Percentiles rank a stretch among this genome's conserved stretches.
phyloP scores from a whole-genome alignment of 2,888 invertebrate genomes.

The Geotrupes spiniger region DNA sequence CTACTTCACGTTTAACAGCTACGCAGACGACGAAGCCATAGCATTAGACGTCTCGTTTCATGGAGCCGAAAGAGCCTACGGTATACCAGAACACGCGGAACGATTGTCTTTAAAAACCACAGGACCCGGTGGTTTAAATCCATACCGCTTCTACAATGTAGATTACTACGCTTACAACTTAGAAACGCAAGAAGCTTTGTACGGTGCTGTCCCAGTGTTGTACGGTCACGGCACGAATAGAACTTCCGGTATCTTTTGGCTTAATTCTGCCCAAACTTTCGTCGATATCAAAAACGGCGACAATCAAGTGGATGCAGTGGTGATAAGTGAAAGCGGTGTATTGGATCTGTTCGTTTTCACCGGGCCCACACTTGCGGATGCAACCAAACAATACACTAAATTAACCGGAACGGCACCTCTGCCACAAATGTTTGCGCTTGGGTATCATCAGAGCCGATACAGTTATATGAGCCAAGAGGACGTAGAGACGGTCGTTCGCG shows the following conservation, averaged over 20 bases:
- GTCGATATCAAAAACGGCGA: constrained; percentile 41
- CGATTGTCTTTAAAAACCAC: constrained; percentile 78
- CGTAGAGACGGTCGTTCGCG: constrained; percentile 74
- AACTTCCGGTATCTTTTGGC: constrained; percentile 22
- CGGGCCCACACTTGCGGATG: constrained; percentile 80
- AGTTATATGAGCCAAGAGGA: constrained; percentile 96
- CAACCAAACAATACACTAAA: constrained; percentile 78
- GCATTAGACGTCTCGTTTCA: constrained; percentile 89
- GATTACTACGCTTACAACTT: constrained; percentile 97
- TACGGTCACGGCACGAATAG: constrained; percentile 61
- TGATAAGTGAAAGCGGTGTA: constrained; percentile 93
- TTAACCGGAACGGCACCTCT: constrained; percentile 84
- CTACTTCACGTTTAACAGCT: no score
- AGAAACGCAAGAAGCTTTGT: constrained; percentile 87
- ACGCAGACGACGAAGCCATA: constrained; percentile 55
- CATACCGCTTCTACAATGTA: constrained; percentile 88
- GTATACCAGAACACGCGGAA: constrained; percentile 95
- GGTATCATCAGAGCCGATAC: constrained; percentile 94
- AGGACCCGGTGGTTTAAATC: constrained; percentile 67
- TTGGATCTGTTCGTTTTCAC: constrained; percentile 88
- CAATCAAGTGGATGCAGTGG: constrained; percentile 62
- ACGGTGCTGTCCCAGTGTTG: constrained; percentile 88
- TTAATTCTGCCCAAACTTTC: constrained; percentile 12
- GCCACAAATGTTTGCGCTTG: constrained; percentile 84
- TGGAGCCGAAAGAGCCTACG: constrained; percentile 84